Evolutionary conservation across 2,888 invertebrate species (phyloP).

Genomic region (Cheilosia impressa): DNA sequence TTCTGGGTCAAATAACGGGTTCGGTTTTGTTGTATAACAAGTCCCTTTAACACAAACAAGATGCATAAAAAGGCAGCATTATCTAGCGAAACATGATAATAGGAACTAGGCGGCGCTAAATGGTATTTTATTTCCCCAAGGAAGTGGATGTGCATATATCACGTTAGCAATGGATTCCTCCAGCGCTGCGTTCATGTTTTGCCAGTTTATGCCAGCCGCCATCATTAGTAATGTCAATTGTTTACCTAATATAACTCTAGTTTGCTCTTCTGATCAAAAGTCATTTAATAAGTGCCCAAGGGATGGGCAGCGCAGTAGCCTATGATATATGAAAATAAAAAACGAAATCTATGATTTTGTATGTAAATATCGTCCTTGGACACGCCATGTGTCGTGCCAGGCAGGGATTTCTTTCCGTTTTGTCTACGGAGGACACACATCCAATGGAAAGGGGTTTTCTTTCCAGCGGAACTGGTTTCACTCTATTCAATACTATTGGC

Average conservation of each 20-base stretch:
- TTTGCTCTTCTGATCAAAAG: constrained; percentile 48
- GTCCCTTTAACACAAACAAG: constrained; percentile 4
- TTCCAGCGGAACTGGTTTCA: not conserved
- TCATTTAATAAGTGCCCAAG: constrained; percentile 42
- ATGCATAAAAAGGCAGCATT: not conserved
- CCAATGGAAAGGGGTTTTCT: constrained; percentile 37
- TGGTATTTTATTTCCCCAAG: constrained; percentile 23
- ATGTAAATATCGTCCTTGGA: constrained; percentile 45
- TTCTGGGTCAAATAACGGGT: constrained; percentile 23
- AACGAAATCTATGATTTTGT: constrained; percentile 56
- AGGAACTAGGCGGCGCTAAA: not conserved
- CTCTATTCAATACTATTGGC: not conserved
- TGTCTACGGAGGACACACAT: constrained; percentile 36
- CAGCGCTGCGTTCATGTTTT: constrained; percentile 15
- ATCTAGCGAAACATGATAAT: constrained; percentile 2
- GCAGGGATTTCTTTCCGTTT: constrained; percentile 13
- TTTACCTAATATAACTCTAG: constrained; percentile 3
- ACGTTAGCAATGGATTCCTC: constrained; percentile 22
- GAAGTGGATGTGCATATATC: constrained; percentile 23
- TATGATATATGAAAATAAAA: constrained; percentile 39
- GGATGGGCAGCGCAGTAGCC: constrained; percentile 42
- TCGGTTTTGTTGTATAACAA: not conserved
- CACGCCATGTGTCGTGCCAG: constrained; percentile 64
- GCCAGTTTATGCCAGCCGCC: not conserved
- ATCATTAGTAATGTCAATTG: constrained; percentile 20